A percentile compares a stretch with the other conserved stretches of the same genome.
These are phyloP conservation scores for Plebejus argus DNA, from an alignment of 2,888 invertebrate genomes.

Conservation along the genomic window DNA sequence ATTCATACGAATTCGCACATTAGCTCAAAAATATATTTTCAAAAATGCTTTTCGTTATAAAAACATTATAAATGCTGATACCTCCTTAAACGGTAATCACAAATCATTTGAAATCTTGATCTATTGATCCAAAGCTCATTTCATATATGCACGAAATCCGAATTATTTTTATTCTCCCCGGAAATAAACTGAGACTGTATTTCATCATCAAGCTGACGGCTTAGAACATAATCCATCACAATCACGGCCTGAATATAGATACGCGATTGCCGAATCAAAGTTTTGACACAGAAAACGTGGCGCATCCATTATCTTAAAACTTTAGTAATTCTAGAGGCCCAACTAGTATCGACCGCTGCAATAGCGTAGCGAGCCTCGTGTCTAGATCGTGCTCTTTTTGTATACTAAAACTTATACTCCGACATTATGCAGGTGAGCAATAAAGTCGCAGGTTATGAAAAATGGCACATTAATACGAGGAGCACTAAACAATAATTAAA, in stretches of 20 bases:
- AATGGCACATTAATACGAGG: conserved; percentile 25
- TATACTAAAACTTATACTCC: conserved; percentile 48
- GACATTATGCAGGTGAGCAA: conserved; percentile 39
- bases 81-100: background rate
- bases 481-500: conserved; percentile 50
- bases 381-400: conserved; percentile 53
- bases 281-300: conserved; percentile 47
- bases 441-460: conserved; percentile 28
- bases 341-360: conserved; percentile 52
- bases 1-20: no score
- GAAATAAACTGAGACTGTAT: background rate
- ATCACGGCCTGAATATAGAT: conserved; percentile 38
- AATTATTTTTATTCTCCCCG: conserved; percentile 10
- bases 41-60: no score
- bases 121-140: background rate
- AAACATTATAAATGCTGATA: background rate
- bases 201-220: conserved; percentile 24
- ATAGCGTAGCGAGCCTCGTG: conserved; percentile 46
- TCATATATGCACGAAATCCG: background rate
- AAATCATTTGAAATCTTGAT: background rate
- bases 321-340: conserved; percentile 37
- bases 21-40: no score
- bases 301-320: conserved; percentile 43
- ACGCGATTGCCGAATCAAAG: conserved; percentile 35
- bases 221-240: conserved; percentile 31